phyloP scores from a whole-genome alignment of 2,113 vertebrate species.

The Pterocles orientalis region DNA sequence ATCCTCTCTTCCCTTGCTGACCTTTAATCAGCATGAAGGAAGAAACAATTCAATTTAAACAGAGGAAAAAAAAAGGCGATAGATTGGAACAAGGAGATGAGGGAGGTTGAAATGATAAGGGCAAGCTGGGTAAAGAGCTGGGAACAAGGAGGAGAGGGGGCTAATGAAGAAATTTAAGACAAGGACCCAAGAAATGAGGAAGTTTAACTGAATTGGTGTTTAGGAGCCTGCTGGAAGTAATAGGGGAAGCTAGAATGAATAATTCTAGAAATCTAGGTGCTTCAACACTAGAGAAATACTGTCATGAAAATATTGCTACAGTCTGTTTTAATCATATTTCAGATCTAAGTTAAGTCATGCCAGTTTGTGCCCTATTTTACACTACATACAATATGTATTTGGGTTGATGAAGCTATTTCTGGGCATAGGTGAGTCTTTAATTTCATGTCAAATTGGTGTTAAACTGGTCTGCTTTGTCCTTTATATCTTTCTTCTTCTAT shows the following conservation, averaged over 20 bases:
- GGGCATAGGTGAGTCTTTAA: neutral
- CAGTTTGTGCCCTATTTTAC: conserved; percentile 47
- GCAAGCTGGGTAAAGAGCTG: neutral
- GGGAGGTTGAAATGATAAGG: neutral
- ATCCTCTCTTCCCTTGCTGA: conserved; percentile 2
- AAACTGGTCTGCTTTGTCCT: conserved; percentile 11
- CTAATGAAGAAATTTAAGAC: neutral
- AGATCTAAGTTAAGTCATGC: conserved; percentile 30
- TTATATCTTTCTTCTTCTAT: neutral
- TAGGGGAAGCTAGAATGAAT: neutral
- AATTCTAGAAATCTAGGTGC: neutral
- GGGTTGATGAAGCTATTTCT: conserved; percentile 58
- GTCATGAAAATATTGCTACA: neutral
- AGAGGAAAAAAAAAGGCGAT: neutral
- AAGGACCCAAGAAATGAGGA: neutral
- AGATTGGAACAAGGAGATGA: neutral
- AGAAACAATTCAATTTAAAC: neutral
- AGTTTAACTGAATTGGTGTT: neutral
- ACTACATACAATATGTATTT: neutral
- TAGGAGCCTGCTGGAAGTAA: neutral
- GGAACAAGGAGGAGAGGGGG: neutral
- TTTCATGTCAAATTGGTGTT: neutral
- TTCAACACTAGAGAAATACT: neutral
- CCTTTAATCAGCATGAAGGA: neutral
- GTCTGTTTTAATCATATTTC: conserved; percentile 17